Evolutionary conservation across 2,888 invertebrate species (phyloP), one percentile per base, ranked within the genome.

Genomic region (Epicampocera succincta): DNA sequence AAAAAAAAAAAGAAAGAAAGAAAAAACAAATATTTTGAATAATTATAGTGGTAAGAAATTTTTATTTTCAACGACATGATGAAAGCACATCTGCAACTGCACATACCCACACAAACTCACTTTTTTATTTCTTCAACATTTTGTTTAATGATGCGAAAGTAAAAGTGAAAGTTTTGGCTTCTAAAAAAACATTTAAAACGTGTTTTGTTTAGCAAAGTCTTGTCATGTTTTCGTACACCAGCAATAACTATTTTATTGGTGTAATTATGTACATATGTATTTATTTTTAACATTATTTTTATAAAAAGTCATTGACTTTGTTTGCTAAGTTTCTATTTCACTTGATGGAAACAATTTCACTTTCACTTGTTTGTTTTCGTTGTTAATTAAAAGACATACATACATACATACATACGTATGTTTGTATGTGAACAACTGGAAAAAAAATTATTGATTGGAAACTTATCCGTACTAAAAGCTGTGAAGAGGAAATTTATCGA

Each of bases 121-220:
- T 11, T 33, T 33, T 9, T 13, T 33, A 6, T 33, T 54, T 15
- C 38, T 58, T 58, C 33, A 38, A 44, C 33, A 60, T 68, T 77
- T 80, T 76, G 68, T 81, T 76, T 78, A 82, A 75, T 82, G 78
- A 75, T 78, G 78, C 81, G 66, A 82, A 82, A 82, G 82, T 82
- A 78, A 82, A 83, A 83, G 80, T 80, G 80, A 83, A 83, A 83
- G 79, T 83, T 80, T 76, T 56, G 40, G 65, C 25, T 74, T 46
- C 44, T 44, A 40, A 21, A 12, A 66, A 12, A 52, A 54, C 54
- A 44, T 33, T 8, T 33, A 25, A 63, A 76, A 76, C 76, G 46
- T 76, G 76, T 76, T 76, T 76, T 76, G 76, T 63, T 69, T 76
- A n/a, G 61, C 60, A 17, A 38, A 17, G 13, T 60, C 1, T 48